Evolutionary conservation across 1,140 invertebrate species (phyloP), one percentile per base, ranked within the genome.

Genomic region (Drosophila pruinosa): DNA sequence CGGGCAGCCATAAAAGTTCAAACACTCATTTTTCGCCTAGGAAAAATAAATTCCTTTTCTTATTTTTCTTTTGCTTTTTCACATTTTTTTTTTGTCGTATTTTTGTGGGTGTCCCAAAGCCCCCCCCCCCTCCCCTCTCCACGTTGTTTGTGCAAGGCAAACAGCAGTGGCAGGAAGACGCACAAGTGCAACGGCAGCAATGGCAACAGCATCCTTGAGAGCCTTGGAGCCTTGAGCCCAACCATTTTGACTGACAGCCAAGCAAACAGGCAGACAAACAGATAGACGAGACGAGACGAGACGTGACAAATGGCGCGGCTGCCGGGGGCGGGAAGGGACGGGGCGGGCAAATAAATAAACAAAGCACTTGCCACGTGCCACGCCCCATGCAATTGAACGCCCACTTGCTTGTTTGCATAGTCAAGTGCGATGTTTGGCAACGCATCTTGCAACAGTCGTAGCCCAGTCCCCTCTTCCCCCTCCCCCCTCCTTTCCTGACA

Each of bases 1-100:
- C 52, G 19, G 38, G 78, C 74, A 81, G 78, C 82, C 82, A 88
- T 89, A 89, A 78, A 89, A 89, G 86, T 89, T 89, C 82, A 90
- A 89, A 90, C 76, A 90, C 79, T 90, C 65, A 90, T 90, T 90
- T 90, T 79, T 82, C 76, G 88, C 78, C 88, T 83, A 90, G 74
- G 62, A 83, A 77, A 82, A 80, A 45, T 52, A 36, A 38, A 50
- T 62, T 62, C 22, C 8, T 53, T 53, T 67, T 59, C 8, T 38
- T 15, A 31, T 31, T 65, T 53, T 36, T 57, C 3, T 57, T 22
- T 38, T 39, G 45, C 69, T 47, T 47, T 75, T 47, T n/a, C n/a
- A n/a, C n/a, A 31, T 31, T 65, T 53, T 36, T 57, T 1, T 57
- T 22, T 38, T 39, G 45, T n/a, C 69, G 39, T 47, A 72, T 47